Evolutionary conservation across 2,113 vertebrate species (phyloP), one percentile per base, ranked within the genome.

Genomic region (Manacus vitellinus): DNA sequence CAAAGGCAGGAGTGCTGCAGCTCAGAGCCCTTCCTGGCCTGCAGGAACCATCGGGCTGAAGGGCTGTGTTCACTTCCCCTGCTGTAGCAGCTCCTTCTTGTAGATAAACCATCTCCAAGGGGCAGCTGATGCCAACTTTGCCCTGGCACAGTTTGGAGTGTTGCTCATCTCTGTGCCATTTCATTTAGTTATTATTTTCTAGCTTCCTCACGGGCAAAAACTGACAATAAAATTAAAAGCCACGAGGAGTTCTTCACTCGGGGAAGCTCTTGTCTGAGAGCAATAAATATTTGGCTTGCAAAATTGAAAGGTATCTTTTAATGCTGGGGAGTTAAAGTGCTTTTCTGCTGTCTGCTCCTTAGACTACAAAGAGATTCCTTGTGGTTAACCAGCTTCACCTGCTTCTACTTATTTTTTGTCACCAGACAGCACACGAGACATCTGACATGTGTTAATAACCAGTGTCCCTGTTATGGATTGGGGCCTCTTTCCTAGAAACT

Each of bases 351-450:
- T 73, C 90, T 92, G 75, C 68, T 93, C 72, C 85, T 85, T 20
- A 79, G 61, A 86, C 82, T 94, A 88, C 90, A 93, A 92, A 94
- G 63, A 47, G 88, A 74, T 41, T 93, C 47, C 65, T 63, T 24
- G 33, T 39, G 88, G 75, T 88, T 94, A 95, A 74, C 47, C 76
- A 93, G 95, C 88, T 80, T 92, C 82, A 77, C 85, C 72, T 88
- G 67, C 79, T 92, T 72, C 70, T 35, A 4, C 68, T 71, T 75
- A 35, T 35, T 14, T 83, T 71, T 46, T 92, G 76, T 81, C 91
- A 87, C 80, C 92, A 95, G 79, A 65, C 62, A 92, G 73, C 66
- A 66, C 54, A 37, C 52, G 14, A 86, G 76, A 20, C 74, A 66
- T 76, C 37, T 41, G 24, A 67, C 44, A 23, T 28, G 23, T 28